phyloP scores from a whole-genome alignment of 1,140 invertebrate species.

The Anastatus disparis region DNA sequence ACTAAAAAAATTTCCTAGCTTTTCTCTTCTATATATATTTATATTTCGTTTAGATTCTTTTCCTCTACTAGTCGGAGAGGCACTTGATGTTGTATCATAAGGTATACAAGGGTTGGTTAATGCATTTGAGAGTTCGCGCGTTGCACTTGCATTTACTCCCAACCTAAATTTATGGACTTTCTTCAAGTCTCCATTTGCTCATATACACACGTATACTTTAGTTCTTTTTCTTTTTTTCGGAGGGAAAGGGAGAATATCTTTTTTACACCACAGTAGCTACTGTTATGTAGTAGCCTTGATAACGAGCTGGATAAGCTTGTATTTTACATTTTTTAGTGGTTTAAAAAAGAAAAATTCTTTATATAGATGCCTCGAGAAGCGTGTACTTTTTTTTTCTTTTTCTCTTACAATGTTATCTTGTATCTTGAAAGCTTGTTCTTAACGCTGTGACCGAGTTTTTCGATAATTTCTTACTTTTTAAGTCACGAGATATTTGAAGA shows the following conservation, averaged over 20 bases:
- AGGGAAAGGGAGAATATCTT: too few species aligned
- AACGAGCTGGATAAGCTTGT: constrained; percentile 27
- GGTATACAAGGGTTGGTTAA: constrained; percentile 46
- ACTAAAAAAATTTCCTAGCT: too few species aligned
- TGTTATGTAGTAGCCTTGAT: constrained; percentile 4
- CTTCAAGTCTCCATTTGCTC: constrained; percentile 20
- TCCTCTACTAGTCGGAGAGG: background rate
- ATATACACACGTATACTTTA: too few species aligned
- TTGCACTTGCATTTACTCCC: constrained; percentile 38
- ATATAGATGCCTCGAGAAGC: background rate
- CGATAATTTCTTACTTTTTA: background rate
- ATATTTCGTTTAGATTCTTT: background rate
- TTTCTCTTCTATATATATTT: too few species aligned
- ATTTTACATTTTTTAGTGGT: constrained; percentile 23
- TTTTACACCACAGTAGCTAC: too few species aligned
- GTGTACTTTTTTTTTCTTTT: too few species aligned
- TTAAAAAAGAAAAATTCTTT: constrained; percentile 5
- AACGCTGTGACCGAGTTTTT: background rate
- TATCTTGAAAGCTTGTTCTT: constrained; percentile 20
- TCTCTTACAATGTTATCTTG: constrained; percentile 11
- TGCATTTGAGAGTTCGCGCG: constrained; percentile 47
- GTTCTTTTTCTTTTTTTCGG: constrained; percentile 15
- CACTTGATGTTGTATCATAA: too few species aligned
- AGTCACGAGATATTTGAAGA: background rate
- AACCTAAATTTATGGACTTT: constrained; percentile 52